Evolutionary conservation across 2,888 invertebrate species (phyloP).

Genomic region (Idaea biselata): DNA sequence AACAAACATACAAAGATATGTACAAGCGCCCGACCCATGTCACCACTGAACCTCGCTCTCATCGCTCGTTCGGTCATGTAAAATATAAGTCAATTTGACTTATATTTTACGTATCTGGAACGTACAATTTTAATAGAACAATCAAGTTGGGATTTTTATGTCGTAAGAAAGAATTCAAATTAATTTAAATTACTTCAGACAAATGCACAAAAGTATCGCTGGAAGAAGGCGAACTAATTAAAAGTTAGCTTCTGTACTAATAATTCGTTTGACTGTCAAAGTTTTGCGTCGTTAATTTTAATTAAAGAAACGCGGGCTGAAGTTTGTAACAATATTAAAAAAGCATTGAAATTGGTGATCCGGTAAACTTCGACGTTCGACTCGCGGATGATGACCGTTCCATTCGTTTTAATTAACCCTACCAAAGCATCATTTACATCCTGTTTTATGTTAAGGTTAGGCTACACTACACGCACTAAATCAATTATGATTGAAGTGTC

Average conservation of each 20-base stretch:
- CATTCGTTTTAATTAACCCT: slow-evolving; percentile 79
- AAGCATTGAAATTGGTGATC: slow-evolving; percentile 78
- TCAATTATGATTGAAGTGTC: slow-evolving; percentile 52
- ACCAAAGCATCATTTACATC: slow-evolving; percentile 59
- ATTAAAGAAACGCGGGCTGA: slow-evolving; percentile 77
- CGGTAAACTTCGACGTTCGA: slow-evolving; percentile 76
- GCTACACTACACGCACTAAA: slow-evolving; percentile 47
- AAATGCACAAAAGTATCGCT: slow-evolving; percentile 76
- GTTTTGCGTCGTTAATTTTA: slow-evolving; percentile 80
- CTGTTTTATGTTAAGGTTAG: slow-evolving; percentile 36
- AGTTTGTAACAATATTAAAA: slow-evolving; percentile 78
- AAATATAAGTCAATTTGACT: no score
- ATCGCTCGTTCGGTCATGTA: no score
- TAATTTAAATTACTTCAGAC: slow-evolving; percentile 70
- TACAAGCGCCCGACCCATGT: no score
- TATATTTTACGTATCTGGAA: slow-evolving; percentile 21
- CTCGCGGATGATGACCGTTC: slow-evolving; percentile 65
- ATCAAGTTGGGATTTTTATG: slow-evolving; percentile 37
- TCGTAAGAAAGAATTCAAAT: slow-evolving; percentile 63
- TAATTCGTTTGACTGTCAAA: slow-evolving; percentile 81
- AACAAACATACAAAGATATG: no score
- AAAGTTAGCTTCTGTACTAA: slow-evolving; percentile 79
- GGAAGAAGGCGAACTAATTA: slow-evolving; percentile 76
- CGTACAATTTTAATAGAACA: slow-evolving; percentile 31
- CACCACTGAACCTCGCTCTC: no score